These are phyloP conservation scores for Gastrophryne carolinensis DNA, from an alignment of 2,797 vertebrate genomes.

Conservation along the genomic window DNA sequence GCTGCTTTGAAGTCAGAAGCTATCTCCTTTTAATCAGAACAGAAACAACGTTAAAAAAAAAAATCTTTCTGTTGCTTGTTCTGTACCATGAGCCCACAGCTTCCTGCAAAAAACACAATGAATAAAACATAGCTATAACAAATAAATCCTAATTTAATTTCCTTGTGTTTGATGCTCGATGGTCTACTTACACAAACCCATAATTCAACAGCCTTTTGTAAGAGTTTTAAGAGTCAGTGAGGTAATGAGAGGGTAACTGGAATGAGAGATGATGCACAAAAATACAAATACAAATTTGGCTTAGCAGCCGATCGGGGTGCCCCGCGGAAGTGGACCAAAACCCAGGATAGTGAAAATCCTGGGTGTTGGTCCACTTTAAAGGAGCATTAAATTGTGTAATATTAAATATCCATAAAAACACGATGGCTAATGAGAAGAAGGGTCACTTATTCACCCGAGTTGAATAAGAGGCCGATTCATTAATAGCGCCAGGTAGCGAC, in stretches of 20 bases:
- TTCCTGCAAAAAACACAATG: slow-evolving; percentile 79
- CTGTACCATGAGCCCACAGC: slow-evolving; percentile 73
- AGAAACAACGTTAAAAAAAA: slow-evolving; percentile 80
- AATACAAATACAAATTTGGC: too few species aligned
- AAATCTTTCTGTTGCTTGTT: slow-evolving; percentile 45
- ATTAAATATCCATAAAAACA: too few species aligned
- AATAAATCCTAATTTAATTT: slow-evolving; percentile 86
- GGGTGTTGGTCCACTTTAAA: too few species aligned
- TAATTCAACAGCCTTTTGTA: slow-evolving; percentile 80
- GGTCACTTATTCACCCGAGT: too few species aligned
- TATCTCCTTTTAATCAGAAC: slow-evolving; percentile 76
- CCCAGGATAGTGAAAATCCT: too few species aligned
- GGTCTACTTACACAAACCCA: slow-evolving; percentile 79
- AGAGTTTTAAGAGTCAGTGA: slow-evolving; percentile 50
- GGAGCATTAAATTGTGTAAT: too few species aligned
- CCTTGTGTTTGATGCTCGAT: slow-evolving; percentile 85
- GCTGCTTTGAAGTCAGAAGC: slow-evolving; percentile 75
- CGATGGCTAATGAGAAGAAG: too few species aligned
- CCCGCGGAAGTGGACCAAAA: too few species aligned
- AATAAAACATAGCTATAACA: slow-evolving; percentile 84
- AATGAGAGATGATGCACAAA: too few species aligned
- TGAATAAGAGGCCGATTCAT: too few species aligned
- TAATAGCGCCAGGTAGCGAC: too few species aligned
- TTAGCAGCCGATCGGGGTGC: too few species aligned
- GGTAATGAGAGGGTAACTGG: not conserved